Percentiles rank a stretch among this genome's conserved stretches.
These are phyloP conservation scores for Dermatemys mawii DNA, from an alignment of 2,113 vertebrate species.

Conservation along the genomic window DNA sequence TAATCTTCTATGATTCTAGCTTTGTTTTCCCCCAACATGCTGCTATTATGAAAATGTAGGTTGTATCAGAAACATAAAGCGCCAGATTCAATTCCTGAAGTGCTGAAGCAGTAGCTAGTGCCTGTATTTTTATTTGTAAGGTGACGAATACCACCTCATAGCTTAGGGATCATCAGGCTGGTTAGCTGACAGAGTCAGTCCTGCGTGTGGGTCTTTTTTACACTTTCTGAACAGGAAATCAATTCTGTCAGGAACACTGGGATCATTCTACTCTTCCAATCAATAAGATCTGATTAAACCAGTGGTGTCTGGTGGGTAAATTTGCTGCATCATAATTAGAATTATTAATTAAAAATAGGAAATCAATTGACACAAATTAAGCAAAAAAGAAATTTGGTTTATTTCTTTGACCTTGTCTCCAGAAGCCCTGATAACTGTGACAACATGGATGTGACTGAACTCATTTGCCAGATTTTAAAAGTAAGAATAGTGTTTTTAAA, in stretches of 20 bases:
- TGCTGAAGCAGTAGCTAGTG: constrained; percentile 41
- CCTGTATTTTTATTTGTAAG: constrained; percentile 52
- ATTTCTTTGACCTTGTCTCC: constrained; percentile 86
- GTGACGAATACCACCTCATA: constrained; percentile 45
- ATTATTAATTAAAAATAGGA: constrained; percentile 99
- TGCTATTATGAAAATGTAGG: neutral
- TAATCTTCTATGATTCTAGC: neutral
- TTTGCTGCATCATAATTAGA: constrained; percentile 98
- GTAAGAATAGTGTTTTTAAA: neutral
- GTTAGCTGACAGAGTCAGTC: constrained; percentile 51
- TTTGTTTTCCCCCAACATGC: neutral
- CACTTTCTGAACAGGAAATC: constrained; percentile 81
- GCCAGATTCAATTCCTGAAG: constrained; percentile 24
- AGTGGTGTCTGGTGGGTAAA: constrained; percentile 84
- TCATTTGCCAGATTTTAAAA: constrained; percentile 50
- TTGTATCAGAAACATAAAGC: constrained; percentile 40
- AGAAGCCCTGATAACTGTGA: constrained; percentile 66
- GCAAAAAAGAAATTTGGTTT: constrained; percentile 83
- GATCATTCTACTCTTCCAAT: constrained; percentile 82
- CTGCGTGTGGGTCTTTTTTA: constrained; percentile 73
- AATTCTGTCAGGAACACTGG: constrained; percentile 84
- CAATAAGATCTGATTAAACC: constrained; percentile 87
- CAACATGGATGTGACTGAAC: constrained; percentile 23
- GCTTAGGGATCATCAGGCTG: constrained; percentile 50
- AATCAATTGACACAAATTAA: constrained; percentile 98